Evolutionary conservation across 1,140 invertebrate genomes (phyloP).

Genomic region (Chironomus striatipennis): DNA sequence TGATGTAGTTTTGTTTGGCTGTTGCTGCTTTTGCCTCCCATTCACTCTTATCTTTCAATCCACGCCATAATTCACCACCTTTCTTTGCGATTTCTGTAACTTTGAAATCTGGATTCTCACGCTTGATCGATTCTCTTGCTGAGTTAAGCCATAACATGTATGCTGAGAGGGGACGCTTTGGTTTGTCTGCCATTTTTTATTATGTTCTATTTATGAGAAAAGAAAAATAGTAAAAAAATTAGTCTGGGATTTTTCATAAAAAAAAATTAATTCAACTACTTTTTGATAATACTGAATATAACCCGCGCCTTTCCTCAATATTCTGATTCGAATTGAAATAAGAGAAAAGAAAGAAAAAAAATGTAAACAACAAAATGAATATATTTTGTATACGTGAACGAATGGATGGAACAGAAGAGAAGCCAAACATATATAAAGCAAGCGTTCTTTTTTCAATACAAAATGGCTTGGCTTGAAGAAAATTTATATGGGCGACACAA

Average conservation of each 20-base stretch:
- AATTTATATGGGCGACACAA: not conserved
- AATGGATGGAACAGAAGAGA: conserved; percentile 1
- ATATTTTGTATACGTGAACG: conserved; percentile 15
- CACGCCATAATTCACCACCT: conserved; percentile 78
- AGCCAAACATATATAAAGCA: conserved; percentile 18
- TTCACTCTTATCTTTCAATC: conserved; percentile 65
- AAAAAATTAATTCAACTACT: not conserved
- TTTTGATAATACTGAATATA: too few relatives aligned
- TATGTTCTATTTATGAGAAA: conserved; percentile 38
- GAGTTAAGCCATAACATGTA: conserved; percentile 87
- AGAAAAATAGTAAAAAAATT: not conserved
- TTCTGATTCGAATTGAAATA: not conserved
- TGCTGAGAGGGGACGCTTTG: conserved; percentile 75
- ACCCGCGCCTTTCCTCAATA: not conserved
- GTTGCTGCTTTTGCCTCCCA: conserved; percentile 24
- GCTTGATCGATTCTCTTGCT: conserved; percentile 67
- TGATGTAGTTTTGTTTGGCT: conserved; percentile 17
- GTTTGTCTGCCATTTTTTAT: conserved; percentile 72
- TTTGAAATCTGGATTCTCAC: conserved; percentile 67
- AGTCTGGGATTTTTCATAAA: not conserved
- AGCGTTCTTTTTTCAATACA: conserved; percentile 18
- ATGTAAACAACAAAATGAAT: conserved; percentile 20
- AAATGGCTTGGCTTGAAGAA: conserved; percentile 17
- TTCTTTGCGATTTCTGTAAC: conserved; percentile 80
- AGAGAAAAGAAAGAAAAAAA: not conserved